Conservation (phyloP, 2,797 vertebrate genomes). For the Leptodactylus fallax region DNA sequence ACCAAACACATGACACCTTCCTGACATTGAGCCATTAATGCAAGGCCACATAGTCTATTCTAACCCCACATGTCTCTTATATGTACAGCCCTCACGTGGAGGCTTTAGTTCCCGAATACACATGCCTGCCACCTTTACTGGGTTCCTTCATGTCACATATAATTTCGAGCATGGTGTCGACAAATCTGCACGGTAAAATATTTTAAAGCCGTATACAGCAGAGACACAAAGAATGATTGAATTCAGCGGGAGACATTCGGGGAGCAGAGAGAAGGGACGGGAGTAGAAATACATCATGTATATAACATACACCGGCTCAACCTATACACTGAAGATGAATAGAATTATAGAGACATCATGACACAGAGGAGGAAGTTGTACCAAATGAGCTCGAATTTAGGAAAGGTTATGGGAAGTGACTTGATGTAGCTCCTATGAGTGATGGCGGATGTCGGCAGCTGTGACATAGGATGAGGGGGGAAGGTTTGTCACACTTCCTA, state of each 20-base stretch:
- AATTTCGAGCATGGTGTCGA: background rate
- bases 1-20: background rate
- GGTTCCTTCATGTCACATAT: background rate
- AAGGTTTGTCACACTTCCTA: background rate
- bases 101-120: background rate
- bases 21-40: background rate
- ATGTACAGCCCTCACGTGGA: background rate
- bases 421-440: background rate
- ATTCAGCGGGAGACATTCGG: background rate
- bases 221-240: background rate
- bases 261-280: background rate
- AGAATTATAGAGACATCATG: background rate
- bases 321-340: background rate
- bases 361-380: background rate
- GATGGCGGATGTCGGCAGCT: background rate
- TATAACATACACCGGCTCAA: background rate
- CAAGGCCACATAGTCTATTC: background rate
- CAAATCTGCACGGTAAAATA: background rate
- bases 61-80: background rate
- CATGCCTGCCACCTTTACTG: background rate
- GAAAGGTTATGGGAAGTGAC: conserved; percentile 23
- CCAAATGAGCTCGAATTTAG: background rate
- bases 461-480: background rate
- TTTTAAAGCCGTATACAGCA: conserved; percentile 4
- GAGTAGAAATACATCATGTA: background rate